phyloP scores from a whole-genome alignment of 2,113 vertebrate genomes.

The cattle (Bos taurus) region ARS-UCD2.0 NC_037344.1:1531501-1532000 shows the following conservation, averaged over 20 bases:
- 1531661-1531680: background rate
- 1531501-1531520: background rate
- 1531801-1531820: background rate
- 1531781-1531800: background rate
- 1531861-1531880: background rate
- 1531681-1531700: background rate
- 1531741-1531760: background rate
- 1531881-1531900: background rate
- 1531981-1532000: background rate
- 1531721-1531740: background rate
- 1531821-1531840: background rate
- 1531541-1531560: background rate
- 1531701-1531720: background rate
- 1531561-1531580: background rate
- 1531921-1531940: background rate
- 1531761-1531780: background rate
- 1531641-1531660: background rate
- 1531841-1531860: background rate
- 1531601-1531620: background rate
- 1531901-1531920: background rate
- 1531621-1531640: background rate
- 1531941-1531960: background rate
- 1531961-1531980: background rate
- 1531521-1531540: background rate
- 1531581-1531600: background rate